Conservation (phyloP, 2,888 invertebrate genomes). For the Arge pagana region DNA sequence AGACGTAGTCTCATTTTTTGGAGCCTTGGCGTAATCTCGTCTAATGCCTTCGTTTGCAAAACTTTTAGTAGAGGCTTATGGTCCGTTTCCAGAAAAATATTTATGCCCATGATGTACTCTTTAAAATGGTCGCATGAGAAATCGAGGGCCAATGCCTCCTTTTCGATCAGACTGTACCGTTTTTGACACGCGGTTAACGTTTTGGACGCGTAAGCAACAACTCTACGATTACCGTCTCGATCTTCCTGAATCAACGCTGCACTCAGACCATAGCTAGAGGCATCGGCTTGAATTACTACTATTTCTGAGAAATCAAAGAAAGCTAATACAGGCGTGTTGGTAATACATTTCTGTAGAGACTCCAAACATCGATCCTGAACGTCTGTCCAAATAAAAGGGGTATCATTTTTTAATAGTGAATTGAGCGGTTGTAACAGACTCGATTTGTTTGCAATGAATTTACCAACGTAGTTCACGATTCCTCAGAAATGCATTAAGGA, state of each 20-base stretch:
- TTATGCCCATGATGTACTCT: slow-evolving; percentile 43
- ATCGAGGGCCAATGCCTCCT: slow-evolving; percentile 47
- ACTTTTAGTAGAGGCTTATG: slow-evolving; percentile 50
- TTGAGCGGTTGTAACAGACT: slow-evolving; percentile 33
- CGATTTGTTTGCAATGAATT: slow-evolving; percentile 35
- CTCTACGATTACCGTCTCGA: slow-evolving; percentile 32
- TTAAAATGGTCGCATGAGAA: slow-evolving; percentile 46
- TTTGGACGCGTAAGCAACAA: slow-evolving; percentile 48
- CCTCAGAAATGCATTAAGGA: slow-evolving; percentile 34
- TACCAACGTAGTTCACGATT: slow-evolving; percentile 33
- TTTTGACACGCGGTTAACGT: slow-evolving; percentile 42
- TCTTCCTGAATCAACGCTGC: slow-evolving; percentile 41
- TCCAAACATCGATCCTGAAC: slow-evolving; percentile 36
- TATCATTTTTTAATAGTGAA: slow-evolving; percentile 31
- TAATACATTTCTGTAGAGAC: slow-evolving; percentile 39
- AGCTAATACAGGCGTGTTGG: slow-evolving; percentile 39
- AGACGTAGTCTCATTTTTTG: slow-evolving; percentile 47
- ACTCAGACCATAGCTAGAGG: slow-evolving; percentile 45
- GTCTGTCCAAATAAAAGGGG: slow-evolving; percentile 33
- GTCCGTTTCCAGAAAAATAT: slow-evolving; percentile 46
- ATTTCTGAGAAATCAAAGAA: slow-evolving; percentile 39
- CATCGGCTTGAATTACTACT: slow-evolving; percentile 40
- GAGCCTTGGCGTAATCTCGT: slow-evolving; percentile 46
- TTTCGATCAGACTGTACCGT: slow-evolving; percentile 51
- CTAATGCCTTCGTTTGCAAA: slow-evolving; percentile 44